A percentile compares a stretch with the other conserved stretches of the same genome.
These are phyloP conservation scores for Pseudomugil gertrudae DNA, from an alignment of 2,797 vertebrate species.

Conservation along the genomic window DNA sequence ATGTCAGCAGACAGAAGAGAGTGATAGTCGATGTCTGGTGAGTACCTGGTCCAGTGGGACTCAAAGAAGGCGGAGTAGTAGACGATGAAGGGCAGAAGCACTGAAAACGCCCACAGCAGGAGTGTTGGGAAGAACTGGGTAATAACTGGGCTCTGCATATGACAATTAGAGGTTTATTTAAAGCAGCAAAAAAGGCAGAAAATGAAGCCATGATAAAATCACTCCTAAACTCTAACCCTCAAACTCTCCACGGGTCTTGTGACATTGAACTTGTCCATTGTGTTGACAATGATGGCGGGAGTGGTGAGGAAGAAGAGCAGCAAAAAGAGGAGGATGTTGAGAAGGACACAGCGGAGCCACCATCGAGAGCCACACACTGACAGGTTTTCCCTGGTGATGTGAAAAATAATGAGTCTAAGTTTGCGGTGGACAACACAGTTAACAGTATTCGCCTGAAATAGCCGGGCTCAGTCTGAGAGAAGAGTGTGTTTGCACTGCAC, in stretches of 20 bases:
- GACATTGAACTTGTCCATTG: slow-evolving; percentile 98
- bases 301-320: slow-evolving; percentile 99
- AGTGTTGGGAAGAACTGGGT: slow-evolving; percentile 97
- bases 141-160: slow-evolving; percentile 89
- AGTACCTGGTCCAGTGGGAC: slow-evolving; percentile 96
- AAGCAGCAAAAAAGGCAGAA: slow-evolving; percentile 2
- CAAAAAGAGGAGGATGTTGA: slow-evolving; percentile 94
- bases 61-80: slow-evolving; percentile 96
- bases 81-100: slow-evolving; percentile 93
- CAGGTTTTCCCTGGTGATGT: slow-evolving; percentile 90
- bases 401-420: slow-evolving; percentile 40
- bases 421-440: slow-evolving; percentile 28
- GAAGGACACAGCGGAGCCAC: slow-evolving; percentile 91
- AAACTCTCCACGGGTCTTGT: slow-evolving; percentile 93
- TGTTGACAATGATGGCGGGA: slow-evolving; percentile 96
- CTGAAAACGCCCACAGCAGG: slow-evolving; percentile 94
- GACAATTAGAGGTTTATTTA: slow-evolving; percentile 22
- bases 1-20: slow-evolving; percentile 39
- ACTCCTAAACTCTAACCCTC: slow-evolving; percentile 79
- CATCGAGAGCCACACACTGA: slow-evolving; percentile 89
- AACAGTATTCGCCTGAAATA: slow-evolving; percentile 48
- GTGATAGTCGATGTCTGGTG: slow-evolving; percentile 18
- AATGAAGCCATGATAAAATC: background rate
- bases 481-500: slow-evolving; percentile 16
- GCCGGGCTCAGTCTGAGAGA: slow-evolving; percentile 5